Conservation (phyloP, 2,797 vertebrate genomes). For the Varecia variegata region DNA sequence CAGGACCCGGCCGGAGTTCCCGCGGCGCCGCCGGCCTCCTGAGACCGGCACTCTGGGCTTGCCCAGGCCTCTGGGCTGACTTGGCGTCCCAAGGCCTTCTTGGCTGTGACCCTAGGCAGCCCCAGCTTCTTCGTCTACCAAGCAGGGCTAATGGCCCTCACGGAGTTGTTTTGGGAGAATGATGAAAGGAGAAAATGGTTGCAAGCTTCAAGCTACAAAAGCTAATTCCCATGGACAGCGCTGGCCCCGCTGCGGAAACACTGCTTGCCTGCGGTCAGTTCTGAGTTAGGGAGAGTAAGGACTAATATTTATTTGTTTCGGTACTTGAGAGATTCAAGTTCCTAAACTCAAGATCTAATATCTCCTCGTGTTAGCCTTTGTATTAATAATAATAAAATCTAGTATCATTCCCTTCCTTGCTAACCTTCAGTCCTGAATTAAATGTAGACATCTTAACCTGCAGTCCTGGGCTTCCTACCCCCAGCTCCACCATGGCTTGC, state of each 20-base stretch:
- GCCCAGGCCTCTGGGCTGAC: not conserved
- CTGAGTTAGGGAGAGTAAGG: not conserved
- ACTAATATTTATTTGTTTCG: not conserved
- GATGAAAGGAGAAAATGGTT: conserved; percentile 7
- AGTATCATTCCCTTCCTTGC: not conserved
- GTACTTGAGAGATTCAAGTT: not conserved
- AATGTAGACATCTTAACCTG: not conserved
- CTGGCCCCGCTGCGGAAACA: not conserved
- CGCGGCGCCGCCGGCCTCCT: fast-evolving
- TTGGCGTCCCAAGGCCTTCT: not conserved
- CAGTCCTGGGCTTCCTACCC: fast-evolving
- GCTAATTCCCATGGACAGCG: conserved; percentile 57
- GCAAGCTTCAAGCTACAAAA: not conserved
- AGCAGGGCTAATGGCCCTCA: not conserved
- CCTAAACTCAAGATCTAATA: not conserved
- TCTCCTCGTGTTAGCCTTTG: not conserved
- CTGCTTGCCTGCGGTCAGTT: not conserved
- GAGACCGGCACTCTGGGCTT: fast-evolving
- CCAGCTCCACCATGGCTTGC: too few relatives aligned
- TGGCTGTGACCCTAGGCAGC: not conserved
- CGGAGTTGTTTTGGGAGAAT: not conserved
- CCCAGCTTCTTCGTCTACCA: not conserved
- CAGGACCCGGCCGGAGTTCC: not conserved
- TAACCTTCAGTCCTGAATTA: not conserved
- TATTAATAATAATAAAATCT: not conserved